These are phyloP conservation scores for Schlechtendalia chinensis DNA, from an alignment of 1,140 invertebrate genomes.

Conservation along the genomic window DNA sequence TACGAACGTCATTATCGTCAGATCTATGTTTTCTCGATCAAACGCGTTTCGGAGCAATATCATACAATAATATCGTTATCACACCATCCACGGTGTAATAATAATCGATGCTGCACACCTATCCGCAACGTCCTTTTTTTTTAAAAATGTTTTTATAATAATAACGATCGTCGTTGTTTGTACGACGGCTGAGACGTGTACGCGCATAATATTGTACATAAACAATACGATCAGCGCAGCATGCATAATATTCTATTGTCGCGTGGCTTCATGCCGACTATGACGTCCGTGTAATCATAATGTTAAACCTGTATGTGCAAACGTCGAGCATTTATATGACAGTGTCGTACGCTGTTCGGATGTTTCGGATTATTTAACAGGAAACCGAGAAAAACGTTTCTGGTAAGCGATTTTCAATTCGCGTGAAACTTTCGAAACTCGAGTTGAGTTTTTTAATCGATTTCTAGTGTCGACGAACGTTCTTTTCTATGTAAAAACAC, in stretches of 20 bases:
- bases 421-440: no score
- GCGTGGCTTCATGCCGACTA: not conserved
- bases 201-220: no score
- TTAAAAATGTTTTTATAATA: not conserved
- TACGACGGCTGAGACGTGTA: not conserved
- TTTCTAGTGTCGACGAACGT: no score
- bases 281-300: constrained; percentile 14
- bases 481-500: no score
- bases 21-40: no score
- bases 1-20: no score
- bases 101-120: constrained; percentile 1
- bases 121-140: not conserved
- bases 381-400: no score
- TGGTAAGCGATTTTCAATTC: no score
- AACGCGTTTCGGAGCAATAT: not conserved
- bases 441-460: no score
- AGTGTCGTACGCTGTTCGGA: not conserved
- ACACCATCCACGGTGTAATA: not conserved
- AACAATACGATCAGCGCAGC: not conserved
- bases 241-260: not conserved
- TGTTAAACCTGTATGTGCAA: not conserved
- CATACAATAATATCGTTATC: not conserved
- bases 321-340: not conserved
- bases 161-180: not conserved
- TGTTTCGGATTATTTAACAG: not conserved